Base-by-base conservation (phyloP, 2,888 invertebrate genomes). In the Herminia tarsipennalis region DNA sequence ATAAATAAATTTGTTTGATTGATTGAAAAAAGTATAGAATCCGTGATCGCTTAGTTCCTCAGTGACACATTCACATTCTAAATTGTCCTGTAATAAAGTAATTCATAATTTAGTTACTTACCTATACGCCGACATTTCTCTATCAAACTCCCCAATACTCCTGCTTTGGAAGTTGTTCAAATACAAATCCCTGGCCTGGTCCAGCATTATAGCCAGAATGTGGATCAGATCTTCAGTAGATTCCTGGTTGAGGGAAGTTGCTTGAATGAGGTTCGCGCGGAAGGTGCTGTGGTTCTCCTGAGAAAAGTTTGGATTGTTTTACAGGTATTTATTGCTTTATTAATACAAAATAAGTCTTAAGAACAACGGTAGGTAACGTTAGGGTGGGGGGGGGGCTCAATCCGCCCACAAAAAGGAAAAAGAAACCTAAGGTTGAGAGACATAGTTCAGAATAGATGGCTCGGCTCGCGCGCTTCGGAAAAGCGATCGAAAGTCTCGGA, bases 181-280 rank as follows among this genome's bases (percentile, higher is more conserved):
- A 52, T 92, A 93, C 29, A 92, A 80, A 41, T 94, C 94, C 18
- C 93, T 81, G 0, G 94, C 94, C 76, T 95, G 94, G 44, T 94
- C 94, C 66, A 94, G 77, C 65, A 94, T 91, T 36, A 94, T 90
- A 6, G 93, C 93, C 46, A 94, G 64, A 1, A 95, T 84, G 58
- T 93, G 94, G 49, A 94, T 91, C 40, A 95, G 78, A 46, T 94
- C 93, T 66, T 94, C 94, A 0, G 92, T 73, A 0, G 88, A 79
- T 53, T 93, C 92, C 37, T 89, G 86, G 39, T 86, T 70, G 4
- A 68, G 41, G 0, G 85, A 78, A 0, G 88, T 90, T 1, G 66
- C 83, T 42, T 87, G 86, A 32, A 90, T 76, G 1, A 90, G 70
- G 55, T 91, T 89, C 0, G 81, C 81, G 1, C 74, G 76, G 63